A percentile compares a stretch with the other conserved stretches of the same genome.
Evolutionary conservation across 2,888 invertebrate species (phyloP).

Genomic region (Epinotia bilunana): DNA sequence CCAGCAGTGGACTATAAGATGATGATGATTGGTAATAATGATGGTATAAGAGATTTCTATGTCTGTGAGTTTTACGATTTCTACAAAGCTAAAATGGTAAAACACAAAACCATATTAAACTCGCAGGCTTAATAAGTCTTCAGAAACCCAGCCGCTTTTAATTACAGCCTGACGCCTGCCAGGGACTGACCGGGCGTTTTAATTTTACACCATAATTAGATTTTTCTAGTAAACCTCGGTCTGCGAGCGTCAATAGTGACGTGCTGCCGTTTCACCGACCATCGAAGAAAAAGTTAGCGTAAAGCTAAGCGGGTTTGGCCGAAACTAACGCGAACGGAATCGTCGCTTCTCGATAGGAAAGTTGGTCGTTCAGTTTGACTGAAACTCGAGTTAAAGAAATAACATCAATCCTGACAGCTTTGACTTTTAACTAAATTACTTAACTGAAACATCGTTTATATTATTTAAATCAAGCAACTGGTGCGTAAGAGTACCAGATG

Average conservation of each 20-base stretch:
- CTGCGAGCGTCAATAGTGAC: slow-evolving; percentile 30
- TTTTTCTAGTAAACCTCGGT: slow-evolving; percentile 60
- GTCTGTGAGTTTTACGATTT: neutral
- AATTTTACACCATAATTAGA: slow-evolving; percentile 74
- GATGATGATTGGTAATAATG: too few species aligned
- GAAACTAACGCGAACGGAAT: slow-evolving; percentile 22
- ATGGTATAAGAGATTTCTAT: neutral
- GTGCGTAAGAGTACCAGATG: too few species aligned
- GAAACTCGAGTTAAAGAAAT: slow-evolving; percentile 17
- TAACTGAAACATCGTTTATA: neutral
- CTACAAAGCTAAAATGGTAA: neutral
- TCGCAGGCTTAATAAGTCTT: slow-evolving; percentile 43
- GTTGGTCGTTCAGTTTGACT: slow-evolving; percentile 18
- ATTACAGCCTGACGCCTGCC: slow-evolving; percentile 63
- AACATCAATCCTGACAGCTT: neutral
- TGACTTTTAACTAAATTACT: slow-evolving; percentile 7
- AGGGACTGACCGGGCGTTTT: slow-evolving; percentile 61
- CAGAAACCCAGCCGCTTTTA: slow-evolving; percentile 63
- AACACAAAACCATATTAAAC: slow-evolving; percentile 22
- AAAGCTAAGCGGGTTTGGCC: slow-evolving; percentile 20
- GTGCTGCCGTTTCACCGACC: neutral
- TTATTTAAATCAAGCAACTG: neutral
- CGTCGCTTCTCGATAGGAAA: slow-evolving; percentile 19
- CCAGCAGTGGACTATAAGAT: too few species aligned
- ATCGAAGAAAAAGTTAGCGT: slow-evolving; percentile 18